Percentiles rank a stretch among this genome's conserved stretches.
Conservation (phyloP, 2,888 invertebrate species). For the Watsonalla cultraria region DNA sequence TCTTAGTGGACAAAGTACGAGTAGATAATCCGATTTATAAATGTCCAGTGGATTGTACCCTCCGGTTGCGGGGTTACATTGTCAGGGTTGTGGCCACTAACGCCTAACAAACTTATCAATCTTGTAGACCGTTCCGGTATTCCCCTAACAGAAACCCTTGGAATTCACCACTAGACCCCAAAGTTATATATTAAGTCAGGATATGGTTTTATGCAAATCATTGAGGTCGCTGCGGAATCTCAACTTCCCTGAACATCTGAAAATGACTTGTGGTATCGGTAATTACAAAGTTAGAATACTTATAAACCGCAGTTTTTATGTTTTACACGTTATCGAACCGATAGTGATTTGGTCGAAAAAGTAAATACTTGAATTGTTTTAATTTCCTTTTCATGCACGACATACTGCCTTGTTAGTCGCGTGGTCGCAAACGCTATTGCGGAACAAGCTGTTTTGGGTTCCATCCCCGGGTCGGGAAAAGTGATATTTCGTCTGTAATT, state of each 20-base stretch:
- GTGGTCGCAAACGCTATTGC: no score
- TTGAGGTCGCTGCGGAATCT: not conserved
- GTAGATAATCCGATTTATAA: not conserved
- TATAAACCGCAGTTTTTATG: no score
- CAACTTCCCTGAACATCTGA: not conserved
- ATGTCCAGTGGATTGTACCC: not conserved
- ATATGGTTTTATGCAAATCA: not conserved
- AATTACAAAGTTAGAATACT: no score
- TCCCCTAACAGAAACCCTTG: conserved; percentile 11
- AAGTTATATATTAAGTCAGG: not conserved
- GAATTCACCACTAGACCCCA: conserved; percentile 1
- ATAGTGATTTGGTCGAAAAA: no score
- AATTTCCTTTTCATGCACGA: no score
- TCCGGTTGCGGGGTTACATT: not conserved
- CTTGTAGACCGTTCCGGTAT: conserved; percentile 4
- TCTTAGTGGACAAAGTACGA: not conserved
- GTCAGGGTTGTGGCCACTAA: conserved; percentile 8
- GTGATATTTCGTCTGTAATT: no score
- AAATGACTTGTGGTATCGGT: no score
- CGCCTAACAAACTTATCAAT: conserved; percentile 19
- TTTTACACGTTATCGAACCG: no score
- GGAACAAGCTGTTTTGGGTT: no score
- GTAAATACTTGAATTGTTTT: no score
- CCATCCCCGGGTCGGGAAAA: no score
- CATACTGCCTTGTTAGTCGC: no score